phyloP scores from a whole-genome alignment of 2,113 vertebrate species.

The Vimba vimba region DNA sequence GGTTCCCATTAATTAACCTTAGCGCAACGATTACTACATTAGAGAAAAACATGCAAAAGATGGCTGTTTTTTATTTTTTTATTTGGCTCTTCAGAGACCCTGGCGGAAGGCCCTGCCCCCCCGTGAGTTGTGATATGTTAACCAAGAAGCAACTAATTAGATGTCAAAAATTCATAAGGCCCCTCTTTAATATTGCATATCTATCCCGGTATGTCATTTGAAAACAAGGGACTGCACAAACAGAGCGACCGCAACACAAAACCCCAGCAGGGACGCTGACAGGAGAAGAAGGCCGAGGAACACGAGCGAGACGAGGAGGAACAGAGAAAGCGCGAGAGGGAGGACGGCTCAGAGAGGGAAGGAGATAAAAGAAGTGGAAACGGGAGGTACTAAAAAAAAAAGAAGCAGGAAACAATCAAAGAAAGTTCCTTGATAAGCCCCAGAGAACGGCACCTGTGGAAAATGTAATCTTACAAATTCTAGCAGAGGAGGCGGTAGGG shows the following conservation, averaged over 20 bases:
- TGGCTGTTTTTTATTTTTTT: constrained; percentile 83
- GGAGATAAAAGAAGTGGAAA: constrained; percentile 54
- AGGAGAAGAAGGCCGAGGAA: constrained; percentile 59
- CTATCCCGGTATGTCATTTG: constrained; percentile 96
- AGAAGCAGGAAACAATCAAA: constrained; percentile 63
- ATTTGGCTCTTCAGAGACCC: constrained; percentile 93
- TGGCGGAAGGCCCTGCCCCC: constrained; percentile 83
- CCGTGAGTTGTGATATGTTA: constrained; percentile 94
- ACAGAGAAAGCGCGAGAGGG: constrained; percentile 44
- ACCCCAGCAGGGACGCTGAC: constrained; percentile 75
- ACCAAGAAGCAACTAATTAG: constrained; percentile 99
- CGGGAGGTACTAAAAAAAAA: constrained; percentile 42
- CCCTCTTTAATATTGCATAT: constrained; percentile 99
- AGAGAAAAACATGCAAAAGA: constrained; percentile 93
- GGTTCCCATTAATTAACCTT: constrained; percentile 95
- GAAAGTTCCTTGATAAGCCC: constrained; percentile 78
- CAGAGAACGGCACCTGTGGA: constrained; percentile 81
- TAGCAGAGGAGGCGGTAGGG: constrained; percentile 61
- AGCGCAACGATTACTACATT: constrained; percentile 96
- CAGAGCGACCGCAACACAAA: constrained; percentile 89
- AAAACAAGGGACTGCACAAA: constrained; percentile 96
- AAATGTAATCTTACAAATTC: constrained; percentile 84
- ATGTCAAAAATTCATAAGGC: constrained; percentile 99
- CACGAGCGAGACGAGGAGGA: constrained; percentile 50
- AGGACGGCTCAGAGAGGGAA: constrained; percentile 39